phyloP scores from a whole-genome alignment of 2,113 vertebrate species.

The Ranitomeya imitator region DNA sequence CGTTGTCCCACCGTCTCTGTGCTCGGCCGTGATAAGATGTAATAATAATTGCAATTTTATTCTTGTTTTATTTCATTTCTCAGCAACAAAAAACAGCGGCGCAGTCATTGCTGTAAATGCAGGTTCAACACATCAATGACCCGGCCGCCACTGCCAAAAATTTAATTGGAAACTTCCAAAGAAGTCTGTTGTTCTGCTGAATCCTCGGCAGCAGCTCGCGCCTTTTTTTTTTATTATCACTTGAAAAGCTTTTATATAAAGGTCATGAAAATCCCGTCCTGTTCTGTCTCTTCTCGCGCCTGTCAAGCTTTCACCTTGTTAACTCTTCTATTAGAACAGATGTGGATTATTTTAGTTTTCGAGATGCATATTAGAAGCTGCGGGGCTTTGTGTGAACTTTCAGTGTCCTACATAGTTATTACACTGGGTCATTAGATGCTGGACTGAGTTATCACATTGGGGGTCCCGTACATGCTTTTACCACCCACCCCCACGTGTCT shows the following conservation, averaged over 20 bases:
- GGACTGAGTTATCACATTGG: no score
- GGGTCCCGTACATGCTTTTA: no score
- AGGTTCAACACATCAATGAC: conserved; percentile 38
- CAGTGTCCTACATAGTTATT: background rate
- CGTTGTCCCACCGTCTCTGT: background rate
- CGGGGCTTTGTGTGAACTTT: background rate
- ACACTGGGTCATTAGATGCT: background rate
- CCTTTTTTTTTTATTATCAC: conserved; percentile 22
- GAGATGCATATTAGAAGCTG: background rate
- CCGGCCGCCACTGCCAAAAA: conserved; percentile 25
- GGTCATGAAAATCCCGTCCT: conserved; percentile 7
- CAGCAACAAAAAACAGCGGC: conserved; percentile 33
- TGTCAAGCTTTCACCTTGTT: conserved; percentile 27
- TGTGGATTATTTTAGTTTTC: background rate
- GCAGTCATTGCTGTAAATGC: conserved; percentile 22
- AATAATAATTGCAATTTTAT: conserved; percentile 37
- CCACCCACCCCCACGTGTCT: no score
- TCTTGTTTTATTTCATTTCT: conserved; percentile 47
- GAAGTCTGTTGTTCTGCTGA: conserved; percentile 19
- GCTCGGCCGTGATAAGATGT: conserved; percentile 19
- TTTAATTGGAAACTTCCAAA: conserved; percentile 48
- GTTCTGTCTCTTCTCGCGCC: background rate
- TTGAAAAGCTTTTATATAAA: conserved; percentile 34
- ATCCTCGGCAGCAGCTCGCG: background rate
- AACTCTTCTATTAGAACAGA: background rate